A percentile compares a stretch with the other conserved stretches of the same genome.
These are phyloP conservation scores for Tetrao urogallus DNA, from an alignment of 2,113 vertebrate species.

Conservation along the genomic window DNA sequence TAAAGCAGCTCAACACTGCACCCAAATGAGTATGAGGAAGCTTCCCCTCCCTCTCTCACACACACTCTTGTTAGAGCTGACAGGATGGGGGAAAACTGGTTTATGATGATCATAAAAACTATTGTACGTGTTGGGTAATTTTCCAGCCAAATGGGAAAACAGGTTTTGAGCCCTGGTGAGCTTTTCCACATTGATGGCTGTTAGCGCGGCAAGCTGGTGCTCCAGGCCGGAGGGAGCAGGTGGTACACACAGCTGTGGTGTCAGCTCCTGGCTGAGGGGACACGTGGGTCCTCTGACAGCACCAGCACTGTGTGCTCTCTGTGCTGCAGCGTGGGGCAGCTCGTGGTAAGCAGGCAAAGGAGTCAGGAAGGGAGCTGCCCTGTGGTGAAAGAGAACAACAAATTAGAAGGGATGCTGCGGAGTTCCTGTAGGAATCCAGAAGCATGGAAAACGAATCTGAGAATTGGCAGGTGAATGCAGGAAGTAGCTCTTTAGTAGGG, in stretches of 20 bases:
- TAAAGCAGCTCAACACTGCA: conserved; percentile 20
- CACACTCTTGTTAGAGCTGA: not conserved
- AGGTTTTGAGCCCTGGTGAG: not conserved
- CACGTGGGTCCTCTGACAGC: not conserved
- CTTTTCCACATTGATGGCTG: not conserved
- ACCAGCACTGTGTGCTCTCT: not conserved
- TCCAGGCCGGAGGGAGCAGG: not conserved
- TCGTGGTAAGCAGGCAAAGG: accelerated
- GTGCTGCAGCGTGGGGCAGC: not conserved
- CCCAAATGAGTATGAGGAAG: conserved; percentile 17
- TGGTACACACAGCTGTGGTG: not conserved
- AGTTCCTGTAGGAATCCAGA: not conserved
- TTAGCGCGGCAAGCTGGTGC: not conserved
- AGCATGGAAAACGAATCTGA: not conserved
- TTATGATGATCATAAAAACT: not conserved
- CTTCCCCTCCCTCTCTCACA: not conserved
- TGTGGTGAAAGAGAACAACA: not conserved
- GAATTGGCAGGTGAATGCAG: not conserved
- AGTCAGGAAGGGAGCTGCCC: not conserved
- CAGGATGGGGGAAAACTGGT: not conserved
- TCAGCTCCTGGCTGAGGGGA: not conserved
- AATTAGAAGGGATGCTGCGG: not conserved
- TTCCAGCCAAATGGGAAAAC: not conserved
- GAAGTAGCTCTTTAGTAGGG: not conserved
- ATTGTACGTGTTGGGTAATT: not conserved